Percentiles rank a stretch among this genome's conserved stretches.
These are phyloP conservation scores for Bombus difficillimus DNA, from an alignment of 1,140 invertebrate genomes.

Conservation along the genomic window DNA sequence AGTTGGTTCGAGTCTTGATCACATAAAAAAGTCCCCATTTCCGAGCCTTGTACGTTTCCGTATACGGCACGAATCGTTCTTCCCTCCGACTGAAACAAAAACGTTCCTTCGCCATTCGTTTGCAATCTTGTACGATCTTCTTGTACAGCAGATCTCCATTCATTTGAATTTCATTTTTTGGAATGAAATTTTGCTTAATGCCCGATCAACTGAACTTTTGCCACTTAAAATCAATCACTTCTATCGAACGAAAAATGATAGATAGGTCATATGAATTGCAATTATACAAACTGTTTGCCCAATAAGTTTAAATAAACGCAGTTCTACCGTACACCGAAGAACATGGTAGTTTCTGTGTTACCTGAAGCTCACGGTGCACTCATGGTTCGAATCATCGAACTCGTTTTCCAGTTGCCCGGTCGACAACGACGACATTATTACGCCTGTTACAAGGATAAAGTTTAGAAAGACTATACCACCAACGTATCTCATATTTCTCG, in stretches of 20 bases:
- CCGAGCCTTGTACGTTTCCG: constrained; percentile 50
- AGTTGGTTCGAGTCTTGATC: constrained; percentile 34
- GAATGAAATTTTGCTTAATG: too few relatives aligned
- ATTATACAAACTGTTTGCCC: too few relatives aligned
- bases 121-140: too few relatives aligned
- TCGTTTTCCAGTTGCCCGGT: too few relatives aligned
- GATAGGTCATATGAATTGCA: too few relatives aligned
- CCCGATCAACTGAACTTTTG: too few relatives aligned
- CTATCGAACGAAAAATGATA: too few relatives aligned
- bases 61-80: constrained; percentile 46
- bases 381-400: neutral
- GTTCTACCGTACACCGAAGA: neutral
- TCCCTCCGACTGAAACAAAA: constrained; percentile 36
- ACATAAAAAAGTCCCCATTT: constrained; percentile 10
- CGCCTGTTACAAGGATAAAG: neutral
- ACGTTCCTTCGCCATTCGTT: neutral
- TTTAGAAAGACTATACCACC: neutral
- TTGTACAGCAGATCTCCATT: too few relatives aligned
- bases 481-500: neutral
- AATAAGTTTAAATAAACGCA: too few relatives aligned
- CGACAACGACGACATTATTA: neutral
- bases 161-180: too few relatives aligned
- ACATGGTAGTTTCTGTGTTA: neutral
- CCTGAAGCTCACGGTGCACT: neutral
- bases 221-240: too few relatives aligned